phyloP scores from a whole-genome alignment of 92 coral and sea anemone genomes.

The Heliopora coerulea region DNA sequence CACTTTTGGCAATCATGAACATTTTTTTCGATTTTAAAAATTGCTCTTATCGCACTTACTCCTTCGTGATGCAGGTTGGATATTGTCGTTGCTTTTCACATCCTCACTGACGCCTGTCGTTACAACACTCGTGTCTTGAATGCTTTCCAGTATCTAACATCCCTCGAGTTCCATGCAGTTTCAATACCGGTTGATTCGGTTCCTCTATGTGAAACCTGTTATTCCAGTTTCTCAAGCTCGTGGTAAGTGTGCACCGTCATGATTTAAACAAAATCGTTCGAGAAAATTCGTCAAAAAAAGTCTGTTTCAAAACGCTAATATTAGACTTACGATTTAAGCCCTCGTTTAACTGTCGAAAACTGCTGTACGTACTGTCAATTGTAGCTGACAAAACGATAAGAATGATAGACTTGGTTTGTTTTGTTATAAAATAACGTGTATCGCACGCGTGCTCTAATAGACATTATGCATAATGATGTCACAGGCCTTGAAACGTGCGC shows the following conservation, averaged over 20 bases:
- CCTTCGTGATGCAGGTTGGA: slow-evolving; percentile 63
- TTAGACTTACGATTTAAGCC: no score
- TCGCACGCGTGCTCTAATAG: no score
- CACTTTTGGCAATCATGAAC: no score
- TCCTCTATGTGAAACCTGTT: slow-evolving; percentile 22
- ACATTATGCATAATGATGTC: no score
- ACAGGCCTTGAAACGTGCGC: no score
- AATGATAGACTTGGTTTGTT: no score
- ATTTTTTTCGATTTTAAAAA: no score
- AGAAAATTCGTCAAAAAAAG: neutral
- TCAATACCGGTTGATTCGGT: neutral
- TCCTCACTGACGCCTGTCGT: slow-evolving; percentile 68
- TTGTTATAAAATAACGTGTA: no score
- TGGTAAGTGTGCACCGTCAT: slow-evolving; percentile 26
- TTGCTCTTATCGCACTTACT: neutral
- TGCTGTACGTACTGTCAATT: no score
- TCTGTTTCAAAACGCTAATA: neutral
- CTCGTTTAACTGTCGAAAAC: no score
- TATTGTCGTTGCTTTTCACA: slow-evolving; percentile 74
- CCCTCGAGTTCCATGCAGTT: slow-evolving; percentile 1
- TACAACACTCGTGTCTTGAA: slow-evolving; percentile 1
- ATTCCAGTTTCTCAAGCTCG: slow-evolving; percentile 31
- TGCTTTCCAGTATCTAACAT: slow-evolving; percentile 20
- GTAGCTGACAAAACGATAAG: no score
- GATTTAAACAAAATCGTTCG: neutral